Base-by-base conservation (phyloP, 2,113 vertebrate species). In the Phyllostomus hastatus region DNA sequence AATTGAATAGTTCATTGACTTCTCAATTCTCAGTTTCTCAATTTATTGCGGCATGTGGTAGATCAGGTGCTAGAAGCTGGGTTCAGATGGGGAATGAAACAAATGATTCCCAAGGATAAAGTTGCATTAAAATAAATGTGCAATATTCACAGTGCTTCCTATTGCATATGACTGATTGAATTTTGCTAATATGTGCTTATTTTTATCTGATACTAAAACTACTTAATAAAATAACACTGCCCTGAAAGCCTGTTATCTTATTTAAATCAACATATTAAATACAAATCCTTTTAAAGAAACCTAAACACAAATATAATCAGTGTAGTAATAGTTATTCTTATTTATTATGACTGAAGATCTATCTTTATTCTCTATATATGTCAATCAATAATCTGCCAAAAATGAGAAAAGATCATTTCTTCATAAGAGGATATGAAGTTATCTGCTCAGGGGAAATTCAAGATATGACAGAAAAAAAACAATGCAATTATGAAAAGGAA, bases 401-500 rank as follows among this genome's bases (percentile, higher is more conserved):
- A 90, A 76, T 70, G 20, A 91, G 38, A 61, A 86, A 79, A 69
- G 41, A 70, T 33, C 15, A 59, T 59, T 24, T 10, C 22, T 59
- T 59, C 22, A 33, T 84, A n/a, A 22, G 50, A 91, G 31, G 5
- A 80, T 80, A 69, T 94, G 57, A 90, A 94, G 92, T 66, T 70
- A 80, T 38, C 89, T 59, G 66, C 85, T 91, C 72, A 72, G 7
- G 70, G 84, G 88, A 72, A 92, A 97, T 95, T 90, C 57, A 88
- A 54, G 48, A 64, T 75, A 75, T 84, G 66, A 84, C 84, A 92
- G 80, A 70, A 50, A 85, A 48, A 85, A 94, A 92, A 66, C 28
- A 96, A 76, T 70, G n/a, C 80, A 90, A 70, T 92, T 92, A 94
- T 95, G 38, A 64, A 94, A 92, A 90, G 35, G 57, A 95, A 97